Conservation (phyloP, 2,888 invertebrate species). For the Mimumesa dahlbomi region DNA sequence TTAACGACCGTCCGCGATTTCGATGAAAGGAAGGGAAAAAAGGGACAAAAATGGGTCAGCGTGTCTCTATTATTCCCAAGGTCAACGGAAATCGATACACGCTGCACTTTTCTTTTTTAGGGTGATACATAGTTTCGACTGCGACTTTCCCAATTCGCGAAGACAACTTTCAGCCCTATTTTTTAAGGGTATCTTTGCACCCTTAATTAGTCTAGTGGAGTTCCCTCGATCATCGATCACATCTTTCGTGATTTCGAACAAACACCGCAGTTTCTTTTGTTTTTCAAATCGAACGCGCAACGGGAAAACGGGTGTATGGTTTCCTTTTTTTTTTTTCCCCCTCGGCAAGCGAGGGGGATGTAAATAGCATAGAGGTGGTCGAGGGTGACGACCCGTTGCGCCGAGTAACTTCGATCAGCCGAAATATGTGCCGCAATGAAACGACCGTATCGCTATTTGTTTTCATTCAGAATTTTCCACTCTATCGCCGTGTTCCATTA, state of each 20-base stretch:
- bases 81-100: conserved; percentile 51
- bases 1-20: conserved; percentile 42
- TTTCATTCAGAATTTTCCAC: not conserved
- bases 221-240: too few relatives aligned
- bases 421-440: conserved; percentile 1
- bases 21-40: too few relatives aligned
- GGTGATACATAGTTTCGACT: not conserved
- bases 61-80: conserved; percentile 60
- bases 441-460: not conserved
- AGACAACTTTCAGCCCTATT: too few relatives aligned
- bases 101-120: conserved; percentile 40
- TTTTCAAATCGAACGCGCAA: conserved; percentile 62
- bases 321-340: conserved; percentile 25
- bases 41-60: conserved; percentile 54
- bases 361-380: not conserved
- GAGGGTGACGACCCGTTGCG: conserved; percentile 1
- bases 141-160: not conserved
- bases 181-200: too few relatives aligned
- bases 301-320: conserved; percentile 57
- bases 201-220: too few relatives aligned
- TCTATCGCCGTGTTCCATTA: not conserved
- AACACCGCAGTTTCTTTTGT: too few relatives aligned
- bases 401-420: conserved; percentile 26
- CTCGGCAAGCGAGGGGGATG: not conserved
- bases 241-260: too few relatives aligned